Percentiles rank a stretch among this genome's conserved stretches.
phyloP scores from a whole-genome alignment of 2,797 vertebrate genomes.

The Florisuga fusca region DNA sequence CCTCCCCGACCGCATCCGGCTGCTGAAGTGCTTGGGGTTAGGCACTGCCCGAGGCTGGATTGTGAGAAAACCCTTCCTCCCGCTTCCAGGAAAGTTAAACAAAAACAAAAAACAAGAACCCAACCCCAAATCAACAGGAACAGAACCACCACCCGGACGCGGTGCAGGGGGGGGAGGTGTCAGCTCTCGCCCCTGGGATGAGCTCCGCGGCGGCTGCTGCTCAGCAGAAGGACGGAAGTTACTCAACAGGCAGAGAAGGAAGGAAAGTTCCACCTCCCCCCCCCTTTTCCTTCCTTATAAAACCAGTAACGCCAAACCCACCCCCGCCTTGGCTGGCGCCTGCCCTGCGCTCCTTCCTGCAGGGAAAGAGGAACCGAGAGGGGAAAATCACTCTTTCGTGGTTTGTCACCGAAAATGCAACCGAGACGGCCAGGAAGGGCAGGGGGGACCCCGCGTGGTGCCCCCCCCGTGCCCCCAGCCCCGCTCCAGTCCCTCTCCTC shows the following conservation, averaged over 20 bases:
- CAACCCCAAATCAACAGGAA: too few relatives aligned
- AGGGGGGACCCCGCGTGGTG: accelerated
- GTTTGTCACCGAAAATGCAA: too few relatives aligned
- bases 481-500: background rate
- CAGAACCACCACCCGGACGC: too few relatives aligned
- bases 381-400: accelerated
- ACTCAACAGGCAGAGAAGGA: background rate
- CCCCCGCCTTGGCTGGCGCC: too few relatives aligned
- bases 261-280: background rate
- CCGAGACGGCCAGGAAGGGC: too few relatives aligned
- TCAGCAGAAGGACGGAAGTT: constrained; percentile 24
- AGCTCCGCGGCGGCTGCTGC: background rate
- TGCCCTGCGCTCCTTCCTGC: too few relatives aligned
- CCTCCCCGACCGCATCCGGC: background rate
- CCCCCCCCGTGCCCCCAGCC: background rate
- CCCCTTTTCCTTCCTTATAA: background rate
- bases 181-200: background rate
- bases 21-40: background rate
- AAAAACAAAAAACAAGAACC: too few relatives aligned
- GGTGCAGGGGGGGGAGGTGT: too few relatives aligned
- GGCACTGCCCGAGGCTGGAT: accelerated
- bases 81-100: background rate
- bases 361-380: background rate
- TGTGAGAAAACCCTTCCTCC: background rate
- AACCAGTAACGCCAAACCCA: background rate